Percentiles rank a stretch among this genome's conserved stretches.
Conservation (phyloP, 2,888 invertebrate species). For the Torymus texanus region DNA sequence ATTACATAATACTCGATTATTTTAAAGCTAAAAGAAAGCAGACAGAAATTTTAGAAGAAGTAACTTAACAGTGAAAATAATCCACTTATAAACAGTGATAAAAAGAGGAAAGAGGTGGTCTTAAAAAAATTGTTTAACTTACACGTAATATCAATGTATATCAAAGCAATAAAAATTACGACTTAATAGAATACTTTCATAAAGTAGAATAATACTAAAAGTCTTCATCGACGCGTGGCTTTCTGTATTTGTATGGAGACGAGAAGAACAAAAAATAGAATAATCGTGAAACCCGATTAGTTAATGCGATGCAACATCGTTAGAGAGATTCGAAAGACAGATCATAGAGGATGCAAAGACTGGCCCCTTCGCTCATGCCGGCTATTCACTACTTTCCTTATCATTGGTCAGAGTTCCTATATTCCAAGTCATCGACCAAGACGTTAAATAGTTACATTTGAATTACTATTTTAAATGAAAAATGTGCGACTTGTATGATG, state of each 20-base stretch:
- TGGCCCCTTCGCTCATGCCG: conserved; percentile 75
- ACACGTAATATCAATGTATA: conserved; percentile 29
- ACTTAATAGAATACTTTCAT: conserved; percentile 57
- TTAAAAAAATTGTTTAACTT: conserved; percentile 33
- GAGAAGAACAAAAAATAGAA: conserved; percentile 27
- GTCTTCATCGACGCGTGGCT: conserved; percentile 46
- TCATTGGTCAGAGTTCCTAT: conserved; percentile 44
- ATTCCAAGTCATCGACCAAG: conserved; percentile 19
- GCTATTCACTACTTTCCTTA: conserved; percentile 66
- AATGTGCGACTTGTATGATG: too few species aligned
- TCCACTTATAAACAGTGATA: conserved; percentile 38
- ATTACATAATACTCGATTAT: conserved; percentile 49
- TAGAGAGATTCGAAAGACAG: conserved; percentile 72
- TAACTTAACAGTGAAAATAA: conserved; percentile 25
- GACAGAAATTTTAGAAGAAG: conserved; percentile 9
- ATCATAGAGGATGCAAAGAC: conserved; percentile 67
- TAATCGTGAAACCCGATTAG: conserved; percentile 22
- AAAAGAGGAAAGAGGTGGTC: conserved; percentile 51
- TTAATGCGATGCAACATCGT: conserved; percentile 28
- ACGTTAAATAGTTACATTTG: not conserved
- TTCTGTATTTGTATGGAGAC: conserved; percentile 21
- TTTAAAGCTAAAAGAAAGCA: conserved; percentile 40
- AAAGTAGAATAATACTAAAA: conserved; percentile 58
- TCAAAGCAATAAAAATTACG: conserved; percentile 40
- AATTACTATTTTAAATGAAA: too few species aligned